Percentiles rank a stretch among this genome's conserved stretches.
Evolutionary conservation across 2,113 vertebrate genomes (phyloP).

Genomic region (Synodontis membranacea): DNA sequence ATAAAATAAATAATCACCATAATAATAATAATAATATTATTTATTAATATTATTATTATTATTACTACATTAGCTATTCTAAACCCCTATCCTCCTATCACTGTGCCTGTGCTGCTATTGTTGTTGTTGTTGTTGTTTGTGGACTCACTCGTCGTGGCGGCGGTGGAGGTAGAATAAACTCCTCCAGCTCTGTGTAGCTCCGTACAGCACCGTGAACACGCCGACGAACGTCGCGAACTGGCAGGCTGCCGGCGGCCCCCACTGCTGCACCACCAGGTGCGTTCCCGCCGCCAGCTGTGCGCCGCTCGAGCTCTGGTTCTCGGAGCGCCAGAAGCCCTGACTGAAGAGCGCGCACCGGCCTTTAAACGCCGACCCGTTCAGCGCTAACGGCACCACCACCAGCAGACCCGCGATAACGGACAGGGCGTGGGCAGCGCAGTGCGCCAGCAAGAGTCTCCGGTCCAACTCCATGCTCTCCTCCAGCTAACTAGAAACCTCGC

Average conservation of each 20-base stretch:
- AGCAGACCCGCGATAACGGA: constrained; percentile 68
- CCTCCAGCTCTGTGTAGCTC: constrained; percentile 77
- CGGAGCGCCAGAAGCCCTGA: constrained; percentile 72
- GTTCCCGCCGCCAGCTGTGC: constrained; percentile 50
- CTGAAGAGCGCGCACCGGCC: constrained; percentile 77
- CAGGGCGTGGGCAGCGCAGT: constrained; percentile 73
- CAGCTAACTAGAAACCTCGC: not conserved
- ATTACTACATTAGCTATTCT: not conserved
- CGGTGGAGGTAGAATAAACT: constrained; percentile 77
- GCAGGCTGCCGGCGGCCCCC: constrained; percentile 75
- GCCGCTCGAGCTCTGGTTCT: constrained; percentile 53
- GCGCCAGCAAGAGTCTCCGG: constrained; percentile 71
- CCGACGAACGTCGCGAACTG: constrained; percentile 79
- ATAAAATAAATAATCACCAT: not conserved
- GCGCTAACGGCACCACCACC: constrained; percentile 77
- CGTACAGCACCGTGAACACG: constrained; percentile 76
- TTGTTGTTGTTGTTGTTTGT: not conserved
- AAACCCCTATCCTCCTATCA: not conserved
- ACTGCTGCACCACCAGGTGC: constrained; percentile 72
- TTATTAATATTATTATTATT: not conserved
- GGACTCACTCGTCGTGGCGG: constrained; percentile 76
- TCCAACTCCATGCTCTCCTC: constrained; percentile 68
- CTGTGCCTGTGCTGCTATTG: not conserved
- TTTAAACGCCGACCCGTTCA: constrained; percentile 77
- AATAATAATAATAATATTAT: not conserved